Conservation (phyloP, 2,797 vertebrate genomes). For the Chaetodon trifasciatus region DNA sequence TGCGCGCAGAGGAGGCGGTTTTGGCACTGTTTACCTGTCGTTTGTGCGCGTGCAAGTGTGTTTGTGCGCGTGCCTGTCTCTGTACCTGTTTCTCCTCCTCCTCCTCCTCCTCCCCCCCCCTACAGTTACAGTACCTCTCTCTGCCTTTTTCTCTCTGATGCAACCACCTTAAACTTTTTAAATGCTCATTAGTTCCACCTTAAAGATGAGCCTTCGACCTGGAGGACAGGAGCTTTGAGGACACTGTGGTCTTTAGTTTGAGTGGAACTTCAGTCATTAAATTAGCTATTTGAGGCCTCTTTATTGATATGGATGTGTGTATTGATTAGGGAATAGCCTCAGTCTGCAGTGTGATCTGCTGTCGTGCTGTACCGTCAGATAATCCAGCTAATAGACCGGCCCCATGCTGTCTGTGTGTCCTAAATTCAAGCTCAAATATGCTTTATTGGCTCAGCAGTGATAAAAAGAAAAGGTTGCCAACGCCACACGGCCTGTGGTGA, state of each 20-base stretch:
- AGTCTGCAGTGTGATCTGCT: conserved; percentile 3
- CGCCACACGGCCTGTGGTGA: not conserved
- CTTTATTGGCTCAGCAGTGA: not conserved
- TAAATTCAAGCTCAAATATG: not conserved
- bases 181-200: not conserved
- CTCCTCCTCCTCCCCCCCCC: not conserved
- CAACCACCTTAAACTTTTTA: conserved; percentile 17
- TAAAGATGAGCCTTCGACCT: no score
- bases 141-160: not conserved
- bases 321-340: not conserved
- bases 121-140: not conserved
- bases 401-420: conserved; percentile 3
- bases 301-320: no score
- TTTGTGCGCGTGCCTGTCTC: not conserved
- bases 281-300: not conserved
- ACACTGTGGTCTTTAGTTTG: not conserved
- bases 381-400: not conserved
- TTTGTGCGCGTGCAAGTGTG: not conserved
- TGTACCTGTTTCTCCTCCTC: conserved; percentile 1
- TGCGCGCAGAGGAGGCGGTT: not conserved
- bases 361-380: not conserved
- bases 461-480: not conserved
- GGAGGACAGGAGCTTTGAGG: not conserved
- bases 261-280: not conserved
- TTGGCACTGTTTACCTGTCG: not conserved